A percentile compares a stretch with the other conserved stretches of the same genome.
Evolutionary conservation across 2,888 invertebrate species (phyloP).

Genomic region (Bibio marci): DNA sequence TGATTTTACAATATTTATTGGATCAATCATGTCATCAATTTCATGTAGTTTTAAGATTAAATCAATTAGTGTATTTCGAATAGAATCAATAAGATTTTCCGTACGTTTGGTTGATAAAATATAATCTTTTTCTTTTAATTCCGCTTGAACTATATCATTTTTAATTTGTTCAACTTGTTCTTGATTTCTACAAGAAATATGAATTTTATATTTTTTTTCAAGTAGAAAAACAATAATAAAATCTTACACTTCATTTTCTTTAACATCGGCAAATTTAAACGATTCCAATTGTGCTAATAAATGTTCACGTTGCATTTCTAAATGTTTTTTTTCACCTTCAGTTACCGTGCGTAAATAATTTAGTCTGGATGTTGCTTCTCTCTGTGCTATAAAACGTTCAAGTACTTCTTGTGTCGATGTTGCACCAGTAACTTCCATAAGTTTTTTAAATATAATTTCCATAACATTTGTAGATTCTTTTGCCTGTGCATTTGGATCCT

Average conservation of each 20-base stretch:
- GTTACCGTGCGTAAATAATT: constrained; percentile 50
- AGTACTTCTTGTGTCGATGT: constrained; percentile 58
- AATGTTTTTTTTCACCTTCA: constrained; percentile 52
- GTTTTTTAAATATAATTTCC: constrained; percentile 50
- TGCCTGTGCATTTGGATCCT: constrained; percentile 22
- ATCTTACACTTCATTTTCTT: constrained; percentile 61
- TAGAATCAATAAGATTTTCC: constrained; percentile 20
- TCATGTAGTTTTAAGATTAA: constrained; percentile 29
- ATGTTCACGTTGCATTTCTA: constrained; percentile 48
- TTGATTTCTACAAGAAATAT: constrained; percentile 39
- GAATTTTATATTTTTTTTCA: no score
- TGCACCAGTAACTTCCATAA: constrained; percentile 63
- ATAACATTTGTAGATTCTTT: constrained; percentile 28
- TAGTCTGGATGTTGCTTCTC: constrained; percentile 52
- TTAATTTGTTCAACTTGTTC: constrained; percentile 50
- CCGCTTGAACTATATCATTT: constrained; percentile 33
- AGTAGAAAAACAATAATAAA: constrained; percentile 3
- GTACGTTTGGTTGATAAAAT: constrained; percentile 24
- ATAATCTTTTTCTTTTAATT: constrained; percentile 28
- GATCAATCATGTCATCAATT: constrained; percentile 20
- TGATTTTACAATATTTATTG: not conserved
- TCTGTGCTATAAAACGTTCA: constrained; percentile 53
- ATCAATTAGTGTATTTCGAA: constrained; percentile 25
- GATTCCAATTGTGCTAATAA: constrained; percentile 53
- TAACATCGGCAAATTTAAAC: constrained; percentile 62